phyloP scores from a whole-genome alignment of 2,888 invertebrate genomes.

The Campoplex capitator region DNA sequence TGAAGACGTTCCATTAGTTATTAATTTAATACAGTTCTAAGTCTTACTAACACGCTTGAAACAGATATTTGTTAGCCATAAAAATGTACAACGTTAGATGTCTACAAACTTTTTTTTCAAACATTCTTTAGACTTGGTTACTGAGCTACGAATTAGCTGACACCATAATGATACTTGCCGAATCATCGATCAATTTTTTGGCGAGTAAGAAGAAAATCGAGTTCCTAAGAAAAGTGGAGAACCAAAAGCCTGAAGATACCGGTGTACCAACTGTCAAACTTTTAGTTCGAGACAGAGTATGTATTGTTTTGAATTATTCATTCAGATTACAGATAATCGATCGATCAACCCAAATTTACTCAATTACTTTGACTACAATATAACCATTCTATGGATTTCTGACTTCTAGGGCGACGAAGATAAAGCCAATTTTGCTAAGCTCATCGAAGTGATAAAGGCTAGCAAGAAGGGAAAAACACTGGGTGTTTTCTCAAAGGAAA shows the following conservation, averaged over 20 bases:
- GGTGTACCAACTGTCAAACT: slow-evolving; percentile 94
- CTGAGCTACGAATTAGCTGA: slow-evolving; percentile 98
- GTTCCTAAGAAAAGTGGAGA: slow-evolving; percentile 95
- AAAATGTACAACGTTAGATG: not conserved
- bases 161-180: slow-evolving; percentile 96
- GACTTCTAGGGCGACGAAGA: slow-evolving; percentile 92
- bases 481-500: slow-evolving; percentile 97
- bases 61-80: too few relatives aligned
- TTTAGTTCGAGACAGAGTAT: slow-evolving; percentile 95
- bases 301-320: slow-evolving; percentile 74
- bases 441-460: slow-evolving; percentile 92
- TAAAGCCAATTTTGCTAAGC: slow-evolving; percentile 90
- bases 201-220: slow-evolving; percentile 99
- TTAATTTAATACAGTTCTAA: too few relatives aligned
- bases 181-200: slow-evolving; percentile 94
- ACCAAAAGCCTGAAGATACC: slow-evolving; percentile 90
- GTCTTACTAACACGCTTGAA: too few relatives aligned
- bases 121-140: slow-evolving; percentile 93
- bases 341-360: not conserved
- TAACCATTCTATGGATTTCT: not conserved
- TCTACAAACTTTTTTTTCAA: slow-evolving; percentile 25
- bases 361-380: not conserved
- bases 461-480: slow-evolving; percentile 95
- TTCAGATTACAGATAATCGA: not conserved
- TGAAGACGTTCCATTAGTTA: too few relatives aligned